Percentiles rank a stretch among this genome's conserved stretches.
phyloP scores from a whole-genome alignment of 2,113 vertebrate species.

The Axis porcinus region DNA sequence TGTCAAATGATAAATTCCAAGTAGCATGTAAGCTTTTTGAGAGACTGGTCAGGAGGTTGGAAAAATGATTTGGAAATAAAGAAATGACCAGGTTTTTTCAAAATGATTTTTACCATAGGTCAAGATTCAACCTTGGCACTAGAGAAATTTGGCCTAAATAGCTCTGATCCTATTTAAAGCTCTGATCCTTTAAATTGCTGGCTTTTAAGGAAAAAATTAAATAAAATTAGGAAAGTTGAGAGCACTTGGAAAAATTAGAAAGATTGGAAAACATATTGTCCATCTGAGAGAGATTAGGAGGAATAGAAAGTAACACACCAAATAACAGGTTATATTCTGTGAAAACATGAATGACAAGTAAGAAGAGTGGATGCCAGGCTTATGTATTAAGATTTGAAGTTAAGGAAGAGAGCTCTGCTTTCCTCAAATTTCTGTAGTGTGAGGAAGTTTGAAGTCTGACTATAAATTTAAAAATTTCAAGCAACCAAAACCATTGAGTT shows the following conservation, averaged over 20 bases:
- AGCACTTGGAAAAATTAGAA: background rate
- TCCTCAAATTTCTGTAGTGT: background rate
- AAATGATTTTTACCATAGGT: background rate
- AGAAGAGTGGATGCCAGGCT: too few relatives aligned
- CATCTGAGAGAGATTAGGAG: background rate
- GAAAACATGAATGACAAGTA: background rate
- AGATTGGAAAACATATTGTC: background rate
- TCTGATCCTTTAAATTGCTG: background rate
- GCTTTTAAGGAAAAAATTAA: background rate
- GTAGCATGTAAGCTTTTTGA: background rate
- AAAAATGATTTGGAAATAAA: slow-evolving; percentile 1
- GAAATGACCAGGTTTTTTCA: background rate
- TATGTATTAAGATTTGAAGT: too few relatives aligned
- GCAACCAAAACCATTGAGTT: background rate
- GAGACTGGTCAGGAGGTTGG: background rate
- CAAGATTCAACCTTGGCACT: background rate
- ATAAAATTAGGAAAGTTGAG: background rate
- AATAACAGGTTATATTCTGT: background rate
- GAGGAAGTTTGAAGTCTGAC: background rate
- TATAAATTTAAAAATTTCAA: background rate
- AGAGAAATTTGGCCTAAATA: background rate
- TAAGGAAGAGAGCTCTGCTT: background rate
- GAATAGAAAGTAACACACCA: background rate
- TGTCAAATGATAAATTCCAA: slow-evolving; percentile 14
- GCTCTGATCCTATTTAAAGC: background rate